Percentiles rank a stretch among this genome's conserved stretches.
phyloP scores from a whole-genome alignment of 37 sponge, comb jelly and placozoan genomes.

The Cliona cf. orientalis region DNA sequence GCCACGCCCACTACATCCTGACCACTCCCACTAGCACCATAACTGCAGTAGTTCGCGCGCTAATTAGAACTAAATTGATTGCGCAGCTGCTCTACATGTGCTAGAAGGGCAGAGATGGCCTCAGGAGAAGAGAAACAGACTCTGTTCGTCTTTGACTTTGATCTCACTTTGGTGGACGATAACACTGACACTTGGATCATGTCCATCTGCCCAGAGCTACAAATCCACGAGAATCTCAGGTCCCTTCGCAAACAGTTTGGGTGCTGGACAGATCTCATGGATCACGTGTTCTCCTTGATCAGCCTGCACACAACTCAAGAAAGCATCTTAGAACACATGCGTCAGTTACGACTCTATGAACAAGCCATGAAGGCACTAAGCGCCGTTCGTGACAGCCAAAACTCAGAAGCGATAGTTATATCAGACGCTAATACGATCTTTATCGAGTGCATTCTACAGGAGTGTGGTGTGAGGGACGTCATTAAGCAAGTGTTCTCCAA shows the following conservation, averaged over 20 bases:
- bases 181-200: slow-evolving; percentile 73
- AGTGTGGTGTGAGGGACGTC: slow-evolving; percentile 41
- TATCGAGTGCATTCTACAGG: slow-evolving; percentile 61
- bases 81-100: too few relatives aligned
- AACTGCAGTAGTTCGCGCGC: too few relatives aligned
- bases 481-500: slow-evolving; percentile 56
- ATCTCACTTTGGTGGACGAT: slow-evolving; percentile 75
- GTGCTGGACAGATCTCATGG: slow-evolving; percentile 74
- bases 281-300: slow-evolving; percentile 28
- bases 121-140: too few relatives aligned
- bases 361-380: slow-evolving; percentile 20
- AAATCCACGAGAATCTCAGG: slow-evolving; percentile 5
- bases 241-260: neutral
- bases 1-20: too few relatives aligned
- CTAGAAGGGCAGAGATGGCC: too few relatives aligned
- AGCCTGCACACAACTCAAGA: slow-evolving; percentile 15
- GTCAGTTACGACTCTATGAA: slow-evolving; percentile 3
- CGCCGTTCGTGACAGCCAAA: neutral
- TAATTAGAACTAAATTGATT: too few relatives aligned
- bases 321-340: slow-evolving; percentile 42
- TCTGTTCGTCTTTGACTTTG: slow-evolving; percentile 87
- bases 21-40: too few relatives aligned
- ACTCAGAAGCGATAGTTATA: slow-evolving; percentile 57
- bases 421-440: slow-evolving; percentile 83
- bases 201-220: slow-evolving; percentile 24